phyloP scores from a whole-genome alignment of 2,888 invertebrate species.

The Drosophila flavopinicola region DNA sequence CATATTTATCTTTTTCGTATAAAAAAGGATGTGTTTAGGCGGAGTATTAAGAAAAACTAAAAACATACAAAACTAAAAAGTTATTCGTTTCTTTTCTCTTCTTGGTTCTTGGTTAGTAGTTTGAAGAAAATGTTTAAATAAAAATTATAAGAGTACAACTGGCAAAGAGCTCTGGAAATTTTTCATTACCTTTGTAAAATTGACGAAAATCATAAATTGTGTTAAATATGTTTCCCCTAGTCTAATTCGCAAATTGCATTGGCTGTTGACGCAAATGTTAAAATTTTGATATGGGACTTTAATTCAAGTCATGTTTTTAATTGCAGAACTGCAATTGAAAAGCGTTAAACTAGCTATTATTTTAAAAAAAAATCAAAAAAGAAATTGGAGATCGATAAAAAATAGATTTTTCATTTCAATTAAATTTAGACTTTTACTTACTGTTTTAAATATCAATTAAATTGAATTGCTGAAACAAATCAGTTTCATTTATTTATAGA shows the following conservation, averaged over 20 bases:
- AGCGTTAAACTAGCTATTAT: too few relatives aligned
- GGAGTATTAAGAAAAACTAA: slow-evolving; percentile 82
- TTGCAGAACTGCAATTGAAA: too few relatives aligned
- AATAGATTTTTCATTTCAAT: too few relatives aligned
- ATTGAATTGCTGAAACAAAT: too few relatives aligned
- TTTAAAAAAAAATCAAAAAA: too few relatives aligned
- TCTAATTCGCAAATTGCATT: slow-evolving; percentile 21
- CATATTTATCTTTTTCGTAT: slow-evolving; percentile 84
- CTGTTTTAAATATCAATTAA: too few relatives aligned
- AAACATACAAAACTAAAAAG: slow-evolving; percentile 68
- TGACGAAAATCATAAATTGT: slow-evolving; percentile 45
- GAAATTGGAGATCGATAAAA: too few relatives aligned
- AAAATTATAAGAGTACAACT: slow-evolving; percentile 82
- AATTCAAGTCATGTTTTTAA: too few relatives aligned
- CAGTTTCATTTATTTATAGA: too few relatives aligned
- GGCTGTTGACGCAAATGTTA: slow-evolving; percentile 2
- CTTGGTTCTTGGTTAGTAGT: slow-evolving; percentile 58
- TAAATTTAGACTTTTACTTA: too few relatives aligned
- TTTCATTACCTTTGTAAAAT: slow-evolving; percentile 78
- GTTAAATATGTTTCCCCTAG: slow-evolving; percentile 11
- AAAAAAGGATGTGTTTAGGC: slow-evolving; percentile 85
- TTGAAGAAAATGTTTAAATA: slow-evolving; percentile 55
- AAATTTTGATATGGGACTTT: neutral
- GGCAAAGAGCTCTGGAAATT: slow-evolving; percentile 84
- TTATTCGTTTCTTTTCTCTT: slow-evolving; percentile 49